Conservation (phyloP, 1,140 invertebrate species). For the Venturia canescens region DNA sequence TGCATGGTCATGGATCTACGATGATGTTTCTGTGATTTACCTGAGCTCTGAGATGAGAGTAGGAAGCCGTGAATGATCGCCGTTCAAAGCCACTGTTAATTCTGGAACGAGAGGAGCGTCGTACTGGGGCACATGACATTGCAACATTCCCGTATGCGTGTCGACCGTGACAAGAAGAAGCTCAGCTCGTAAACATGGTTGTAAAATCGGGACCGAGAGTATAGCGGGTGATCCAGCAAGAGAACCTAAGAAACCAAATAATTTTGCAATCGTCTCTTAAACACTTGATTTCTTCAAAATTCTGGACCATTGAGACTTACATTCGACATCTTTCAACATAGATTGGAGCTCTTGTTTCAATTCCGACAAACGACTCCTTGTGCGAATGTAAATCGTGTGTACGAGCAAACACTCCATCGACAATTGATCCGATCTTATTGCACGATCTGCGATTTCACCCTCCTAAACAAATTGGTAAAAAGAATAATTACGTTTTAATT, state of each 20-base stretch:
- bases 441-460: conserved; percentile 87
- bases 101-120: conserved; percentile 89
- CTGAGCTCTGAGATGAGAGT: conserved; percentile 84
- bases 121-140: conserved; percentile 94
- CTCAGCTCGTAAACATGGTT: conserved; percentile 93
- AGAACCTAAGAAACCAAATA: conserved; percentile 73
- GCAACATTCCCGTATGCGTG: conserved; percentile 94
- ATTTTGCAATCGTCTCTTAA: conserved; percentile 17
- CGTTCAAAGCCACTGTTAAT: conserved; percentile 88
- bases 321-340: conserved; percentile 86
- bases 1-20: not conserved
- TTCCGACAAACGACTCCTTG: conserved; percentile 87
- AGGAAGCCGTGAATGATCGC: conserved; percentile 84
- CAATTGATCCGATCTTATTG: conserved; percentile 90
- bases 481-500: too few species aligned
- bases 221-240: conserved; percentile 91
- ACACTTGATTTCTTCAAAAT: conserved; percentile 32
- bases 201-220: conserved; percentile 91
- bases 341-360: conserved; percentile 88
- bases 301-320: conserved; percentile 72
- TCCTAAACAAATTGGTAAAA: conserved; percentile 69
- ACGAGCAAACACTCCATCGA: conserved; percentile 97
- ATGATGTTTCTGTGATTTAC: conserved; percentile 53
- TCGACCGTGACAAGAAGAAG: conserved; percentile 94
- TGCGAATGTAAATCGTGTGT: conserved; percentile 97